Percentiles rank a stretch among this genome's conserved stretches.
These are phyloP conservation scores for Scaptomyza cyrtandrae DNA, from an alignment of 2,888 invertebrate genomes.

Conservation along the genomic window DNA sequence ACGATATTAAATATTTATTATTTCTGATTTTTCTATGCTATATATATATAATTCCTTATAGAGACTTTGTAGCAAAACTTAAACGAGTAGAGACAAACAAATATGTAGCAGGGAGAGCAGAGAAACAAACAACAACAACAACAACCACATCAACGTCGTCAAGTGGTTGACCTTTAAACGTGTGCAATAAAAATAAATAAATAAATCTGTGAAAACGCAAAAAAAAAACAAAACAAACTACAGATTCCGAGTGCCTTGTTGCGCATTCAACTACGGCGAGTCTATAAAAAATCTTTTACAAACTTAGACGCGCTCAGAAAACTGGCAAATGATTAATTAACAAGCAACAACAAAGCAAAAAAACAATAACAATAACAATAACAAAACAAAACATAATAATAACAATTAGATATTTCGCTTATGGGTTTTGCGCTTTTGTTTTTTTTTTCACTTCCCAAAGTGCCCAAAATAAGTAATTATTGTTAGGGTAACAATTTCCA, in stretches of 20 bases:
- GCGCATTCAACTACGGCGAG: not conserved
- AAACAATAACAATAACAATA: not conserved
- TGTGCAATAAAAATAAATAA: conserved; percentile 60
- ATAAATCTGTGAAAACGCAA: conserved; percentile 49
- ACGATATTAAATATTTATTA: conserved; percentile 6
- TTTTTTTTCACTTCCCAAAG: conserved; percentile 9
- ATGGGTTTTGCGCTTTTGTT: not conserved
- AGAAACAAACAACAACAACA: conserved; percentile 5
- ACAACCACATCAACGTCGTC: conserved; percentile 29
- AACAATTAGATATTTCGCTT: conserved; percentile 6
- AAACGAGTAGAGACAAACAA: conserved; percentile 8
- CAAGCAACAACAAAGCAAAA: conserved; percentile 39
- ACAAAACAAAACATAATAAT: too few species aligned
- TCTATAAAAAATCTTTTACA: conserved; percentile 35
- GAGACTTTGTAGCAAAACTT: conserved; percentile 19
- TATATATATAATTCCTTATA: conserved; percentile 16
- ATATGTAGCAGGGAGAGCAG: conserved; percentile 13
- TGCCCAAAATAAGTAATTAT: conserved; percentile 40
- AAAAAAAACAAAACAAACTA: conserved; percentile 4
- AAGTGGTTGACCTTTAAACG: conserved; percentile 71
- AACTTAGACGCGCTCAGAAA: conserved; percentile 30
- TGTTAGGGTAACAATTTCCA: conserved; percentile 12
- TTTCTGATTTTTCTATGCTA: conserved; percentile 11
- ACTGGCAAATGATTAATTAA: conserved; percentile 72
- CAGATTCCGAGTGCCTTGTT: conserved; percentile 21